Evolutionary conservation across 1,140 invertebrate genomes (phyloP).

Genomic region (Drosophila kepulauana): DNA sequence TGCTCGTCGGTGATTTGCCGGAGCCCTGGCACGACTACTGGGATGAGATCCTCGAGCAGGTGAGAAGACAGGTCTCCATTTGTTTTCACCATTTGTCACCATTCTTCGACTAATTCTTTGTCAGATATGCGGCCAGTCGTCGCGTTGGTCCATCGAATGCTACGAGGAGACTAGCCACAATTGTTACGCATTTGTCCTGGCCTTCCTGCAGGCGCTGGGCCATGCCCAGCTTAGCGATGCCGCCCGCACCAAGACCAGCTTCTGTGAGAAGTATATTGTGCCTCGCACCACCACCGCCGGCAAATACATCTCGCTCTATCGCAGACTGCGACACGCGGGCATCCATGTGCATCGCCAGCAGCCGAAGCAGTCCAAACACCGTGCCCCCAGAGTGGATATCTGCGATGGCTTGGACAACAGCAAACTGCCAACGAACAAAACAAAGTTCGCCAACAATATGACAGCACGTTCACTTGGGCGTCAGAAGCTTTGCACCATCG

Average conservation of each 20-base stretch:
- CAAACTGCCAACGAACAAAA: conserved; percentile 18
- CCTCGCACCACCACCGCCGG: conserved; percentile 90
- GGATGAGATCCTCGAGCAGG: conserved; percentile 89
- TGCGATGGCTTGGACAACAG: conserved; percentile 20
- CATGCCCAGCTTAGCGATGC: conserved; percentile 88
- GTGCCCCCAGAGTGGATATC: conserved; percentile 21
- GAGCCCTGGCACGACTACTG: conserved; percentile 90
- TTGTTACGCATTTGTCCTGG: conserved; percentile 92
- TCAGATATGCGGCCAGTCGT: conserved; percentile 87
- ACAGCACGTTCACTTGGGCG: conserved; percentile 49
- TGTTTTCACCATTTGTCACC: background rate
- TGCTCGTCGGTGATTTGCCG: conserved; percentile 89
- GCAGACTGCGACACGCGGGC: conserved; percentile 87
- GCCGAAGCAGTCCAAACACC: conserved; percentile 41
- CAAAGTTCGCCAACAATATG: conserved; percentile 45
- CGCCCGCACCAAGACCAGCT: conserved; percentile 86
- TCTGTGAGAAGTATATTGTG: conserved; percentile 92
- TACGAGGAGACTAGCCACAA: conserved; percentile 91
- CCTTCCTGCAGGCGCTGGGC: conserved; percentile 89
- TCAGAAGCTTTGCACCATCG: conserved; percentile 76
- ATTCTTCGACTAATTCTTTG: background rate
- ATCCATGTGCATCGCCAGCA: conserved; percentile 85
- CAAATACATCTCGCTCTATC: conserved; percentile 92
- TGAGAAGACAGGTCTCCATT: conserved; percentile 86
- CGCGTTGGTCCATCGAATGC: conserved; percentile 88